phyloP scores from a whole-genome alignment of 1,140 invertebrate genomes.

The Condylostylus longicornis region DNA sequence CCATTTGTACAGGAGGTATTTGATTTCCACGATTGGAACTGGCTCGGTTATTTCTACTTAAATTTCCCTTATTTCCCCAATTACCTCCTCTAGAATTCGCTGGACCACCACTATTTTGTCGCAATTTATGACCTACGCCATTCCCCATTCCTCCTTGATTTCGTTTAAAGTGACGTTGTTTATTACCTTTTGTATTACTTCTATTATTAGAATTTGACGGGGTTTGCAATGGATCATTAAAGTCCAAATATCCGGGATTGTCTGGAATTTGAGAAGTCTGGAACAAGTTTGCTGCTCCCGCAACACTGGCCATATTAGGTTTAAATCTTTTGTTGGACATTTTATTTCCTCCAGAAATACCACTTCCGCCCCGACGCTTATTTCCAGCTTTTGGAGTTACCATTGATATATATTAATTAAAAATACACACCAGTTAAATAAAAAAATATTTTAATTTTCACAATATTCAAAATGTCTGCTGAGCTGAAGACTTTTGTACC shows the following conservation, averaged over 20 bases:
- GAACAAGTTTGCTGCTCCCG: too few relatives aligned
- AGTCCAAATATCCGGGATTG: conserved; percentile 29
- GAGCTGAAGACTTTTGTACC: too few relatives aligned
- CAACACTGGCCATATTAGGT: too few relatives aligned
- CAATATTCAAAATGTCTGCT: too few relatives aligned
- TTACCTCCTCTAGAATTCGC: conserved; percentile 7
- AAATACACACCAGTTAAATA: too few relatives aligned
- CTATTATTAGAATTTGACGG: too few relatives aligned
- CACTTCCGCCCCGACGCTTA: too few relatives aligned
- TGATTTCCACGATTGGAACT: conserved; percentile 8
- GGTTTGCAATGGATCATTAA: conserved; percentile 23
- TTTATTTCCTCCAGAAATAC: too few relatives aligned
- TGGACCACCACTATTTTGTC: conserved; percentile 9
- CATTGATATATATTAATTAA: too few relatives aligned
- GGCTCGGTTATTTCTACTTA: conserved; percentile 3
- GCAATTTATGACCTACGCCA: conserved; percentile 7
- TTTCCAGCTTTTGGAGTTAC: too few relatives aligned
- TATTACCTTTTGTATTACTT: conserved; percentile 12
- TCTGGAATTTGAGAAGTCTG: conserved; percentile 32
- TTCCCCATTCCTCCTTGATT: conserved; percentile 8
- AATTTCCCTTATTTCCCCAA: conserved; percentile 6
- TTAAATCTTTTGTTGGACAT: too few relatives aligned
- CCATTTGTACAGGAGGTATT: conserved; percentile 4
- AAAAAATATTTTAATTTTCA: too few relatives aligned
- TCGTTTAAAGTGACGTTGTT: conserved; percentile 9